A percentile compares a stretch with the other conserved stretches of the same genome.
Evolutionary conservation across 2,113 vertebrate species (phyloP).

Genomic region (Ciconia stormi): DNA sequence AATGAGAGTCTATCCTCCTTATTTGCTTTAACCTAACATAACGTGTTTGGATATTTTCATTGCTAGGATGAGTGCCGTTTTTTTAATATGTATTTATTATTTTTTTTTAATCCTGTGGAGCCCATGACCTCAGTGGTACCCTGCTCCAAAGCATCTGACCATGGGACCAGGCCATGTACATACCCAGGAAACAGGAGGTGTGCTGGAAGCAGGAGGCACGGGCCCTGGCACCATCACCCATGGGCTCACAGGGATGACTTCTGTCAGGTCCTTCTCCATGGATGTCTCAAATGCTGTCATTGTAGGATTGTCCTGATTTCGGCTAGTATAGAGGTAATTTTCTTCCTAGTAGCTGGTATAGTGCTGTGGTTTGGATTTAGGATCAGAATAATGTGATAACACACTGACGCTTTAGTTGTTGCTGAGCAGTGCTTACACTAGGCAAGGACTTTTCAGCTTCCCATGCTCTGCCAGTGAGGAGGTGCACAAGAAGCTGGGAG

Average conservation of each 20-base stretch:
- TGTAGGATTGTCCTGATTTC: not conserved
- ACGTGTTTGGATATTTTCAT: not conserved
- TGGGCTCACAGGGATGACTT: fast-evolving
- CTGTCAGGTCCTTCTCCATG: not conserved
- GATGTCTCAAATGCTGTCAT: not conserved
- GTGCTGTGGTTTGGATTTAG: too few species aligned
- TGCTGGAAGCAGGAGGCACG: not conserved
- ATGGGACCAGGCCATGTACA: fast-evolving
- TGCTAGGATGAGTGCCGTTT: not conserved
- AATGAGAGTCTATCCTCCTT: fast-evolving
- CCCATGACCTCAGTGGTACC: not conserved
- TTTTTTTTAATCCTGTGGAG: not conserved
- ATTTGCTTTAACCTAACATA: not conserved
- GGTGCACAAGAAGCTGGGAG: too few species aligned
- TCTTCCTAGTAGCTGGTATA: too few species aligned
- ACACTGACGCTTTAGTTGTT: too few species aligned
- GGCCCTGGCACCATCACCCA: fast-evolving
- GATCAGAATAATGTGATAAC: too few species aligned
- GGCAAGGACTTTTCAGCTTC: too few species aligned
- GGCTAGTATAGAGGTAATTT: too few species aligned
- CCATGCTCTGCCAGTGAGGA: too few species aligned
- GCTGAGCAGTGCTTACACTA: too few species aligned
- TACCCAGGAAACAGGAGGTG: not conserved
- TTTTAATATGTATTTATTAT: not conserved
- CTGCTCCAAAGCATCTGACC: not conserved